phyloP scores from a whole-genome alignment of 2,797 vertebrate genomes.

The Myotis pilosus region DNA sequence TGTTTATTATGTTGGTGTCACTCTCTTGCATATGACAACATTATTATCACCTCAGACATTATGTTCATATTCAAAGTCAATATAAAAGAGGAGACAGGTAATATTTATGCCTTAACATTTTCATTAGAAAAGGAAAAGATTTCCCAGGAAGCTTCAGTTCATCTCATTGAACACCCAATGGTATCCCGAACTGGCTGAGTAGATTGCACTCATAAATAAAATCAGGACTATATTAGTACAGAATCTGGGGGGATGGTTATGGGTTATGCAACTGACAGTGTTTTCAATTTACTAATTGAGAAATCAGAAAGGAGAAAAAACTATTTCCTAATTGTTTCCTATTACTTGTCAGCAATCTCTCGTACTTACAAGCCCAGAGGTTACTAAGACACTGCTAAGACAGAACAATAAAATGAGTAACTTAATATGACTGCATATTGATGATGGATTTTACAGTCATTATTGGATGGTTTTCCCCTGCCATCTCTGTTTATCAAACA shows the following conservation, averaged over 20 bases:
- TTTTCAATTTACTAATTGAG: background rate
- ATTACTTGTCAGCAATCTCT: slow-evolving; percentile 2
- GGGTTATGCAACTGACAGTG: background rate
- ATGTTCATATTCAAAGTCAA: background rate
- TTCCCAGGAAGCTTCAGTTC: background rate
- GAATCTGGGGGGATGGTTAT: background rate
- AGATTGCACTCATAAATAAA: background rate
- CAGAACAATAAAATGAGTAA: background rate
- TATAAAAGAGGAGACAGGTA: background rate
- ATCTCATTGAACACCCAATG: background rate
- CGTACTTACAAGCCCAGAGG: background rate
- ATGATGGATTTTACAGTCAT: background rate
- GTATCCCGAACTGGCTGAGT: background rate
- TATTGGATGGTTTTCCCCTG: slow-evolving; percentile 40
- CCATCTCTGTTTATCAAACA: slow-evolving; percentile 58
- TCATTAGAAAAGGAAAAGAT: background rate
- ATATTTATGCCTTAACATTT: background rate
- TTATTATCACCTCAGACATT: background rate
- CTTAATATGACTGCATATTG: background rate
- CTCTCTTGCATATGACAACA: background rate
- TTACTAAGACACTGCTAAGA: background rate
- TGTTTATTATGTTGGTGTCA: no score
- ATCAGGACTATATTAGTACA: background rate
- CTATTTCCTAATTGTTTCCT: background rate
- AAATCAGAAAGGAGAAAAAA: background rate